Evolutionary conservation across 1,140 invertebrate species (phyloP), one percentile per base, ranked within the genome.

Genomic region (Oreohelix idahoensis): DNA sequence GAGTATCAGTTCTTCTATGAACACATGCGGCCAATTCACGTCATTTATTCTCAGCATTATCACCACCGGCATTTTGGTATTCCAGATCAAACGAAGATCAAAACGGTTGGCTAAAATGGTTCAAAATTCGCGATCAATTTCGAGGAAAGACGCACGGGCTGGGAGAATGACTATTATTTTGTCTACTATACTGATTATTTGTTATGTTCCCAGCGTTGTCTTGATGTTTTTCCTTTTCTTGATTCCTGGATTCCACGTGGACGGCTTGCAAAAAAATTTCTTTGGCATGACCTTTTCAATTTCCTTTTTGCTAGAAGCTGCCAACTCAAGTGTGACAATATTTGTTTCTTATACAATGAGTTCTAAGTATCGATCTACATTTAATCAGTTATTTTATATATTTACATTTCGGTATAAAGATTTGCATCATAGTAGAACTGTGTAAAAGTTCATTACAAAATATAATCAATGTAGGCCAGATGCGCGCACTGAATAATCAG

Each of bases 301-400:
- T 17, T 17, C 32, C 10, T 5, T 5, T 39, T 35, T 35, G 13
- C 4, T 35, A 35, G 32, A 35, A 35, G 11, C 69, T 36, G 29
- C 32, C 13, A 39, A 39, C 69, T 71, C 69, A 35, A 35, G 13
- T 4, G 10, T 26, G 5, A 71, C 32, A 15, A 32, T 71, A 15
- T 71, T 71, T 71, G 69, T 71, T 15, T 71, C 10, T n/a, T 35
- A 32, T 23, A 71, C 10, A n/a, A 71, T 71, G 69, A 71, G 69
- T 35, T 71, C 69, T 10, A 71, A 71, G 38, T 71, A 71, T n/a
- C 11, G 29, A 35, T 71, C 32, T 39, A 71, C 32, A 10, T n/a
- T 36, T 17, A 15, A n/a, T 71, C 4, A 39, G 13, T 4, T 15
- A 23, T 5, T 35, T 5, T 11, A 5, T 71, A n/a, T 17, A 71